Evolutionary conservation across 1,140 invertebrate species (phyloP).

Genomic region (Mercenaria mercenaria): DNA sequence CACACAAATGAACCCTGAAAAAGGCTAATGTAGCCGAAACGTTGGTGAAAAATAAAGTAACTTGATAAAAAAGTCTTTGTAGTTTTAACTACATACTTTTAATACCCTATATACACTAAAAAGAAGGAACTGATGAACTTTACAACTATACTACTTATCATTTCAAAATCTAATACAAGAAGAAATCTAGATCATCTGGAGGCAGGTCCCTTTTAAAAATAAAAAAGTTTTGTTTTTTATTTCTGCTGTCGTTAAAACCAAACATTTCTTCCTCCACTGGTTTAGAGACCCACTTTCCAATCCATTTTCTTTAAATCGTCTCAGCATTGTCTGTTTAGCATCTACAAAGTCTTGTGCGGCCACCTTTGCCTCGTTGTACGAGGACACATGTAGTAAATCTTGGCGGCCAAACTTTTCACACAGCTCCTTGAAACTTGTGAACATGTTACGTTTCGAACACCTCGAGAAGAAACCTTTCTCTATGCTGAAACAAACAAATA

Average conservation of each 20-base stretch:
- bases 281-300: constrained; percentile 86
- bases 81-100: no score
- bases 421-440: constrained; percentile 82
- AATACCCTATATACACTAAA: no score
- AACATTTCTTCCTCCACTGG: constrained; percentile 87
- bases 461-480: constrained; percentile 83
- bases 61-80: no score
- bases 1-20: no score
- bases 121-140: no score
- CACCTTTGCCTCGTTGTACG: constrained; percentile 83
- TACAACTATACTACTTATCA: no score
- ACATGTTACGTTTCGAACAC: constrained; percentile 84
- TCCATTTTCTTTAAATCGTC: constrained; percentile 82
- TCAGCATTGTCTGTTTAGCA: constrained; percentile 84
- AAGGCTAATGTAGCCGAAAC: no score
- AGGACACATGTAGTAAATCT: constrained; percentile 78
- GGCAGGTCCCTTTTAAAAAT: no score
- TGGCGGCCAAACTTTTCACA: constrained; percentile 80
- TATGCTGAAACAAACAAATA: constrained; percentile 71
- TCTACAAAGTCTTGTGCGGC: constrained; percentile 83
- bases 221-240: no score
- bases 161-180: no score
- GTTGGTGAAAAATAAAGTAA: no score
- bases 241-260: constrained; percentile 22
- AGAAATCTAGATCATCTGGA: no score